Percentiles rank a stretch among this genome's conserved stretches.
Evolutionary conservation across 2,797 vertebrate species (phyloP).

Genomic region (Staurois parvus): DNA sequence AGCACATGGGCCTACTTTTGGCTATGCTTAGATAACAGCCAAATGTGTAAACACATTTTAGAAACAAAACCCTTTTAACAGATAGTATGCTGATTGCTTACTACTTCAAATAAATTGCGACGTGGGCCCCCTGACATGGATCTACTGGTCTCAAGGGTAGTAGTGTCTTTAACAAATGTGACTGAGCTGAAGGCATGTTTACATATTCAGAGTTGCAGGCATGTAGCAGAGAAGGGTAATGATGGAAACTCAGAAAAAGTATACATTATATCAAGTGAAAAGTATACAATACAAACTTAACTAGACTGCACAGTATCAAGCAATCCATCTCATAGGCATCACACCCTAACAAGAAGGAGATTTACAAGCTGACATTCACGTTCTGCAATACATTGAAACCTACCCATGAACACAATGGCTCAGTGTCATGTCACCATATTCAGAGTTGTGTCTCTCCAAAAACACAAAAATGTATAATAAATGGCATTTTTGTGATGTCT

Average conservation of each 20-base stretch:
- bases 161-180: conserved; percentile 9
- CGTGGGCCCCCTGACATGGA: neutral
- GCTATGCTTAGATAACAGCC: neutral
- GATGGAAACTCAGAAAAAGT: conserved; percentile 28
- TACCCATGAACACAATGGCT: neutral
- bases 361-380: neutral
- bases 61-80: neutral
- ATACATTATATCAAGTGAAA: conserved; percentile 42
- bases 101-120: neutral
- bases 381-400: neutral
- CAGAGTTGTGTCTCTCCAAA: neutral
- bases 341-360: neutral
- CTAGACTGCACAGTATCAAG: conserved; percentile 49
- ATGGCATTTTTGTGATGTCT: neutral
- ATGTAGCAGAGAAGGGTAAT: neutral
- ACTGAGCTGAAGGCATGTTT: conserved; percentile 20
- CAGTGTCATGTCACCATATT: neutral
- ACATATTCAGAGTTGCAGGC: conserved; percentile 16
- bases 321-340: conserved; percentile 30
- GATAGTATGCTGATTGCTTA: too few relatives aligned
- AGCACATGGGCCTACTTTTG: neutral
- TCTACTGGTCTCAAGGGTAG: neutral
- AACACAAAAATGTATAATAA: neutral
- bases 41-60: too few relatives aligned
- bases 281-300: conserved; percentile 34